A percentile compares a stretch with the other conserved stretches of the same genome.
Evolutionary conservation across 1,140 invertebrate genomes (phyloP).

Genomic region (Maconellicoccus hirsutus): DNA sequence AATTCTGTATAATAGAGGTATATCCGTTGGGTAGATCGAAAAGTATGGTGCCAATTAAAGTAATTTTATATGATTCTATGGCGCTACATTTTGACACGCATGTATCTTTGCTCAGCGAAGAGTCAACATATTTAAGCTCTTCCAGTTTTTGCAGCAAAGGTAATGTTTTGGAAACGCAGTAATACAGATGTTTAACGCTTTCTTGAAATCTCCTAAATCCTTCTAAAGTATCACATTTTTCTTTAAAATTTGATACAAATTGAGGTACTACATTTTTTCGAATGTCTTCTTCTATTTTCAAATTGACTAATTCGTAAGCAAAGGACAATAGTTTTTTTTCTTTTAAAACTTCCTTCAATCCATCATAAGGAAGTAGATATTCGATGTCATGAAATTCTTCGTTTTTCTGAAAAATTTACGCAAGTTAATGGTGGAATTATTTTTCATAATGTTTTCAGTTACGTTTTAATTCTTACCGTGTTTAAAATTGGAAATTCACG

Average conservation of each 20-base stretch:
- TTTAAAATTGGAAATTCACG: neutral
- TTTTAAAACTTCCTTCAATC: neutral
- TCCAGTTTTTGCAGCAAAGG: constrained; percentile 8
- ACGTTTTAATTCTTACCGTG: neutral
- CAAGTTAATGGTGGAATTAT: no score
- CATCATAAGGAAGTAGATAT: neutral
- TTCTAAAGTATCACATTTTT: constrained; percentile 10
- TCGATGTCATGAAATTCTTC: neutral
- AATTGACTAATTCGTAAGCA: neutral
- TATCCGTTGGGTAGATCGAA: constrained; percentile 57
- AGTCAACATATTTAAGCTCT: neutral
- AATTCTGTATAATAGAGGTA: constrained; percentile 52
- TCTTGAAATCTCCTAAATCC: constrained; percentile 22
- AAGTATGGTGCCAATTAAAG: constrained; percentile 51
- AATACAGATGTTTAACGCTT: neutral
- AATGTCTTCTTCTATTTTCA: constrained; percentile 11
- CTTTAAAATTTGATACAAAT: neutral
- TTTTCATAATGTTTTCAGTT: no score
- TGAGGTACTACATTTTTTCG: constrained; percentile 10
- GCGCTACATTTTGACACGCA: neutral
- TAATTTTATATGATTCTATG: constrained; percentile 44
- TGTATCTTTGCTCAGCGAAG: neutral
- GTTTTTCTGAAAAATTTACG: neutral
- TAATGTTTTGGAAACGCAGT: neutral
- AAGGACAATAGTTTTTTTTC: neutral